Conservation (phyloP, 2,888 invertebrate genomes). For the Drosophila cracens region DNA sequence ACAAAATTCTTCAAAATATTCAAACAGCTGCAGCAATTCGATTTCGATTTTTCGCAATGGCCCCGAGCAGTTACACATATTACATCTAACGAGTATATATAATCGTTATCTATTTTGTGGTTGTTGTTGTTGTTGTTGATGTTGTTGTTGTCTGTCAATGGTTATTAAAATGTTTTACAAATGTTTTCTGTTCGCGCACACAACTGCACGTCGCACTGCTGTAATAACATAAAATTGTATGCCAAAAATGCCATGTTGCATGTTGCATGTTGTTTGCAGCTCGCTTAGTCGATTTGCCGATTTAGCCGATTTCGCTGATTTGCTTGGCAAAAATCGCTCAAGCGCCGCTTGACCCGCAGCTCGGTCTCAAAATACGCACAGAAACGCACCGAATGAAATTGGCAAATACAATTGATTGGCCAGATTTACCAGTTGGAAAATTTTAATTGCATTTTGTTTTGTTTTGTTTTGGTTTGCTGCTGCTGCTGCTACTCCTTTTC, state of each 20-base stretch:
- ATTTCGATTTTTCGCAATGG: constrained; percentile 37
- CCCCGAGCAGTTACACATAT: constrained; percentile 29
- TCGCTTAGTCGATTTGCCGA: constrained; percentile 26
- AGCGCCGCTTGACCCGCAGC: constrained; percentile 66
- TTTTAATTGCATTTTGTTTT: constrained; percentile 68
- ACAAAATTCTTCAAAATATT: constrained; percentile 32
- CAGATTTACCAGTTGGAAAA: constrained; percentile 50
- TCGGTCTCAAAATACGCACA: constrained; percentile 36
- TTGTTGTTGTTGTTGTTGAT: constrained; percentile 23
- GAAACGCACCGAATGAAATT: constrained; percentile 53
- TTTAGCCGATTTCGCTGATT: constrained; percentile 27
- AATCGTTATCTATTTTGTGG: constrained; percentile 35
- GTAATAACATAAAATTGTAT: constrained; percentile 65
- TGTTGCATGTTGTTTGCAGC: constrained; percentile 24
- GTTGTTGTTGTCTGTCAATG: constrained; percentile 63
- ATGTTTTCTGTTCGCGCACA: constrained; percentile 70
- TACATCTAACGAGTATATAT: constrained; percentile 10
- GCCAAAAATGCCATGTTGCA: constrained; percentile 54
- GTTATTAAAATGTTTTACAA: constrained; percentile 80
- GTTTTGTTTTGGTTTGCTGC: not conserved
- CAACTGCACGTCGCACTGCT: constrained; percentile 37
- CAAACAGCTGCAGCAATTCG: constrained; percentile 50
- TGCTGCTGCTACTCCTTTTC: constrained; percentile 3
- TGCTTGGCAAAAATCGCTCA: constrained; percentile 63
- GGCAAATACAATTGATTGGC: constrained; percentile 65